Conservation (phyloP, 2,797 vertebrate species). For the Phoebastria nigripes region DNA sequence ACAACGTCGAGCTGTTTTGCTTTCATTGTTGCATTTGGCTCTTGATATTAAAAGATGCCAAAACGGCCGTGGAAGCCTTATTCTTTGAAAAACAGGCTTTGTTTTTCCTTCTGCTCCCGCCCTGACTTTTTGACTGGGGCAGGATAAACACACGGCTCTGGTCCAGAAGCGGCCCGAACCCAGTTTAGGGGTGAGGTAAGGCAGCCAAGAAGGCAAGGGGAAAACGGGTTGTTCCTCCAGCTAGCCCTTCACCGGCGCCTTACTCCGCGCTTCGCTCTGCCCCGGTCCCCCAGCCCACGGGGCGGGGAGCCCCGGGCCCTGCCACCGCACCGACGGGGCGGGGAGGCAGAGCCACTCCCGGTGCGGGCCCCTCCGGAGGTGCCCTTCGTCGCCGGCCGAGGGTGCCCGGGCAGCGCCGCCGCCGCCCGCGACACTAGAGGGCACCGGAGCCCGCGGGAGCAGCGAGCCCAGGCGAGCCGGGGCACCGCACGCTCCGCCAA, state of each 20-base stretch:
- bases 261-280: not conserved
- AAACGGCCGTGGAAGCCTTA: not conserved
- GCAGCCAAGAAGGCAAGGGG: not conserved
- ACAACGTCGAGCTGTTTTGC: not conserved
- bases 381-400: not conserved
- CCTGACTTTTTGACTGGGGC: not conserved
- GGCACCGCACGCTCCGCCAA: not conserved
- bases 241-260: not conserved
- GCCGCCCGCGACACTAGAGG: conserved; percentile 41
- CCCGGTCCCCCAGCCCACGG: no score
- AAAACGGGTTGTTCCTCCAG: not conserved
- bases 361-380: not conserved
- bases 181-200: not conserved
- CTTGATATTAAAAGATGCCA: not conserved
- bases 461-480: not conserved
- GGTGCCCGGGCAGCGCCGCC: not conserved
- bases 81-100: not conserved
- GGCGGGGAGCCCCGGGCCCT: not conserved
- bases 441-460: conserved; percentile 51
- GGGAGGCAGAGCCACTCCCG: not conserved
- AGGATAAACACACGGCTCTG: not conserved
- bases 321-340: not conserved
- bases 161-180: not conserved
- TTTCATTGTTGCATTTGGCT: not conserved
- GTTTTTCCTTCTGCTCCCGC: not conserved